Base-by-base conservation (phyloP, 2,113 vertebrate genomes). In the Tautogolabrus adspersus region DNA sequence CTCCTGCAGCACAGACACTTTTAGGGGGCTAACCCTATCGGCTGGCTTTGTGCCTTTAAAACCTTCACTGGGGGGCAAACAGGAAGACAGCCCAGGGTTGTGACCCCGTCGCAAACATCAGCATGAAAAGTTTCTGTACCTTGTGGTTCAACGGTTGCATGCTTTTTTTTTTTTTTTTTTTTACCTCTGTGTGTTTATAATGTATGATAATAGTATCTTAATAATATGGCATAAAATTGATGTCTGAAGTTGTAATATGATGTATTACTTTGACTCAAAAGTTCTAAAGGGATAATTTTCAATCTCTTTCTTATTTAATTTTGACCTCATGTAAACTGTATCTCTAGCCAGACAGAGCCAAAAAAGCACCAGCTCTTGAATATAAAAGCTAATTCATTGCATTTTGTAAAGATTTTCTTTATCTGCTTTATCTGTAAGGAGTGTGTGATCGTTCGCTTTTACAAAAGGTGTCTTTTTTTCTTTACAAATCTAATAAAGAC, bases 11-110 rank as follows among this genome's bases (percentile, higher is more conserved):
- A 34, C 57, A 62, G 12, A 82, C 26, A 21, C 58, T 74, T 58
- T 79, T 77, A 93, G 94, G 93, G 93, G 88, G 89, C 93, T 75
- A 56, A 85, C 88, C 81, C 89, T 89, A 79, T 77, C 89, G 92
- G 92, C 93, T 95, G 91, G 62, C 93, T 94, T 94, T 89, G 90
- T 94, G 91, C 89, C 84, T 71, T 58, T 52, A n/a, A 49, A 63
- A 54, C 81, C 82, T 80, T 75, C 66, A 42, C 30, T 64, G 70
- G 38, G 6, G 79, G 79, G 79, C 75, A 77, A 87, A 75, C 88
- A 63, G 77, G 79, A 94, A 93, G 93, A 87, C 88, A 94, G 92
- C 93, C 89, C 56, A 90, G 88, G 93, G 91, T 92, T 52, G 89
- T 91, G 93, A 94, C 93, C 93, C 92, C 91, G 85, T 65, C 82